Evolutionary conservation across 2,797 vertebrate genomes (phyloP), one percentile per base, ranked within the genome.

Genomic region (Fringilla coelebs): DNA sequence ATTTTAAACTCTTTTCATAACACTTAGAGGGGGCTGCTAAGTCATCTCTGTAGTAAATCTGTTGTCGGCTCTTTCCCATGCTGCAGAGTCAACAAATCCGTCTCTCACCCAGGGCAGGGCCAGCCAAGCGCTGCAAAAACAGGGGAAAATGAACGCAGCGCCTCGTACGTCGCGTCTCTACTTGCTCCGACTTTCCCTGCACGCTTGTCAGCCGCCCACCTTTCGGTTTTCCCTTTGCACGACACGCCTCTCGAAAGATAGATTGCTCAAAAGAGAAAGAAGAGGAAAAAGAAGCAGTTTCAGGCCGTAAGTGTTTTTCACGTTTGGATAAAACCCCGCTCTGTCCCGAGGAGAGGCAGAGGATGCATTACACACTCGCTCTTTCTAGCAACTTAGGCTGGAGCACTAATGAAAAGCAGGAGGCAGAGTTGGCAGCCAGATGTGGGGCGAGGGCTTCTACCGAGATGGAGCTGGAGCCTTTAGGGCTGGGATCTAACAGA

Each of bases 11-110:
- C 94, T 94, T 95, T 93, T 91, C 97, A 90, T 89, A 96, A 94
- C 85, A 92, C 96, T 95, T 92, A 54, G 87, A 91, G 90, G 85
- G 89, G 88, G 92, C 86, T 79, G 83, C 96, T 95, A 97, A 97
- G 94, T 96, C 91, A 93, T 96, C 91, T 93, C 87, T n/a, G 40
- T 78, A 95, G 96, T 95, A 95, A 96, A 97, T 97, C 90, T 93
- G 92, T 86, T 94, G 95, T 94, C 78, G 66, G 93, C 94, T 97
- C 82, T 97, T 97, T 97, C 96, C 96, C 96, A 95, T 94, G 91
- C 80, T 94, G 96, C 94, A 96, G 93, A 94, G 93, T 93, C 96
- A 94, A 96, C 92, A 97, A 96, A 93, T 95, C 88, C 13, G 63
- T 79, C 88, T 88, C 94, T 90, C 61, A 48, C 66, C 74, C 58